Evolutionary conservation across 2,113 vertebrate species (phyloP).

Genomic region (Indri indri): DNA sequence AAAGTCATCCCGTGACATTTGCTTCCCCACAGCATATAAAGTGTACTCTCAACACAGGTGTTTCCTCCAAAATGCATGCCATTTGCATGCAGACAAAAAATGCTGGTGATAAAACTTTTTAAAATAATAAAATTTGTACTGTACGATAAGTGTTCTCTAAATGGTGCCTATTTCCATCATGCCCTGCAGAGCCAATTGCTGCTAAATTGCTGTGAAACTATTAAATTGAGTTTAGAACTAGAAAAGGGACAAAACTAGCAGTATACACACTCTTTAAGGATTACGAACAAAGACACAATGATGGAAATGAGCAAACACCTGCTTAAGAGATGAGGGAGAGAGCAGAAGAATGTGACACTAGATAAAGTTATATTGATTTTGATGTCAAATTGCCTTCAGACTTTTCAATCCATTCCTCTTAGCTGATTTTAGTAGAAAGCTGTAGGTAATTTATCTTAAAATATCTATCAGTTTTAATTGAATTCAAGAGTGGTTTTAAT

Average conservation of each 20-base stretch:
- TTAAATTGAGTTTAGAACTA: background rate
- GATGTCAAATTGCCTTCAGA: constrained; percentile 37
- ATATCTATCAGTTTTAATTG: background rate
- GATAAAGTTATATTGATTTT: constrained; percentile 47
- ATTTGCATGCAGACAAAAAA: background rate
- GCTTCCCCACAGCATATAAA: background rate
- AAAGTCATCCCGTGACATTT: background rate
- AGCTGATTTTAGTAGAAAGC: constrained; percentile 48
- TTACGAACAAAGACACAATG: background rate
- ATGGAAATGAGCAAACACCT: background rate
- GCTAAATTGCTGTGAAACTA: background rate
- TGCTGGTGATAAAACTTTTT: background rate
- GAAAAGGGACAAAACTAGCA: background rate
- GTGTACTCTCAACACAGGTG: background rate
- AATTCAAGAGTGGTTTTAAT: background rate
- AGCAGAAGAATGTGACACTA: background rate
- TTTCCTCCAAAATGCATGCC: background rate
- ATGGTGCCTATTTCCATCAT: background rate
- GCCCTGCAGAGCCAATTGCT: background rate
- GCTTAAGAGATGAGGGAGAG: background rate
- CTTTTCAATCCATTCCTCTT: background rate
- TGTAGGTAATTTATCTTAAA: constrained; percentile 47
- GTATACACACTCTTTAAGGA: background rate
- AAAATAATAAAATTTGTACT: background rate
- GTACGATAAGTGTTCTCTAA: background rate